Conservation (phyloP, 2,888 invertebrate species). For the Bhutanitis thaidina region DNA sequence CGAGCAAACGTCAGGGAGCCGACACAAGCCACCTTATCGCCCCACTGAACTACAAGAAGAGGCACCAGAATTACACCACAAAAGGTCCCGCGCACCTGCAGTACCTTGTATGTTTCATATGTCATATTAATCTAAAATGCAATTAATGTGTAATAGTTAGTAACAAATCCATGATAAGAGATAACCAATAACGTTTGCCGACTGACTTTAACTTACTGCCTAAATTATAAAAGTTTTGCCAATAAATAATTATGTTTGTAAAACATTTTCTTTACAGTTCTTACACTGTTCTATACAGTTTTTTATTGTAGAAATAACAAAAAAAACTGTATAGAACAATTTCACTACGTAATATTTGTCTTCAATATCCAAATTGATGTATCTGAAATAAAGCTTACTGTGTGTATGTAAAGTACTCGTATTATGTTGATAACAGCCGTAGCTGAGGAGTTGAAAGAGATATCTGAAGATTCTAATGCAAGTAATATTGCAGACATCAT, state of each 20-base stretch:
- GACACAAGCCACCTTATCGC: slow-evolving; percentile 43
- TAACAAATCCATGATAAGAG: no score
- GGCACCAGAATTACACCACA: slow-evolving; percentile 41
- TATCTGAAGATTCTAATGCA: slow-evolving; percentile 25
- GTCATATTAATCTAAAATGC: neutral
- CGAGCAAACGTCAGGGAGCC: slow-evolving; percentile 42
- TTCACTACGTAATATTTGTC: no score
- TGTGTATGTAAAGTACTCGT: neutral
- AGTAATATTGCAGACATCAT: slow-evolving; percentile 31
- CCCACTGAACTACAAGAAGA: slow-evolving; percentile 47
- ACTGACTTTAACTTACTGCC: no score
- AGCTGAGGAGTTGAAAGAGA: slow-evolving; percentile 44
- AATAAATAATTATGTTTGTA: no score
- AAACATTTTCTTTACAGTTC: no score
- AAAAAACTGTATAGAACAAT: no score
- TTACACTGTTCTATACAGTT: no score
- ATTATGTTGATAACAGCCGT: slow-evolving; percentile 33
- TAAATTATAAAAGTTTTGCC: no score
- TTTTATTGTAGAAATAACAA: no score
- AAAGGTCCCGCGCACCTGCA: slow-evolving; percentile 51
- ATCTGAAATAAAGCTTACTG: no score
- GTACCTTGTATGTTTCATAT: slow-evolving; percentile 47
- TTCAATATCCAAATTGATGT: no score
- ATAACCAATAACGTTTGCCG: no score
- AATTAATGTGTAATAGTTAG: neutral